These are phyloP conservation scores for Anarhynchus alexandrinus DNA, from an alignment of 2,113 vertebrate species.

Conservation along the genomic window DNA sequence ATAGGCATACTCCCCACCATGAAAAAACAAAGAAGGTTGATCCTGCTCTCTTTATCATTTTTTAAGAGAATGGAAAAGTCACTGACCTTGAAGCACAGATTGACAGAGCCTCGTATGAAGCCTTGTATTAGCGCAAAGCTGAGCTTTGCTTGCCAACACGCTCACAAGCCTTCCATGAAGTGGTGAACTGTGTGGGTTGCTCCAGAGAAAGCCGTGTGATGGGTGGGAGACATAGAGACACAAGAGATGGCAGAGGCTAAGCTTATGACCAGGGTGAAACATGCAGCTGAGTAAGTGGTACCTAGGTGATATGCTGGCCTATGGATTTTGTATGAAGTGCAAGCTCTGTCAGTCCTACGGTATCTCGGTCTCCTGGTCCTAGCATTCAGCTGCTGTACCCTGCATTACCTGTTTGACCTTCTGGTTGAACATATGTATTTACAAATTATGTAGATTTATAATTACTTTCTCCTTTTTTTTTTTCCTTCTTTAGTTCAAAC, in stretches of 20 bases:
- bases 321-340: background rate
- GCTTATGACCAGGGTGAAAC: background rate
- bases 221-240: background rate
- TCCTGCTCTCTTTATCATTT: background rate
- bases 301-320: background rate
- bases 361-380: background rate
- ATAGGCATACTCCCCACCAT: background rate
- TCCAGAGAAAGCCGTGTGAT: background rate
- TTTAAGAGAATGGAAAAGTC: background rate
- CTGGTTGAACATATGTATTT: background rate
- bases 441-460: background rate
- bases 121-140: background rate
- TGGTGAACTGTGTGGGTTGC: background rate
- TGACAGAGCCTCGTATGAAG: background rate
- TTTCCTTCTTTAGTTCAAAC: background rate
- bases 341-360: background rate
- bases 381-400: background rate
- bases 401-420: background rate
- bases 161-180: background rate
- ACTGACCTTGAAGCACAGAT: background rate
- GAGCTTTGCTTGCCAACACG: background rate
- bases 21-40: background rate
- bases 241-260: background rate
- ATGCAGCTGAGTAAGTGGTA: background rate
- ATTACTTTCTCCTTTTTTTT: background rate